A percentile compares a stretch with the other conserved stretches of the same genome.
Evolutionary conservation across 2,797 vertebrate genomes (phyloP).

Genomic region (Poeciliopsis paucimaculata): DNA sequence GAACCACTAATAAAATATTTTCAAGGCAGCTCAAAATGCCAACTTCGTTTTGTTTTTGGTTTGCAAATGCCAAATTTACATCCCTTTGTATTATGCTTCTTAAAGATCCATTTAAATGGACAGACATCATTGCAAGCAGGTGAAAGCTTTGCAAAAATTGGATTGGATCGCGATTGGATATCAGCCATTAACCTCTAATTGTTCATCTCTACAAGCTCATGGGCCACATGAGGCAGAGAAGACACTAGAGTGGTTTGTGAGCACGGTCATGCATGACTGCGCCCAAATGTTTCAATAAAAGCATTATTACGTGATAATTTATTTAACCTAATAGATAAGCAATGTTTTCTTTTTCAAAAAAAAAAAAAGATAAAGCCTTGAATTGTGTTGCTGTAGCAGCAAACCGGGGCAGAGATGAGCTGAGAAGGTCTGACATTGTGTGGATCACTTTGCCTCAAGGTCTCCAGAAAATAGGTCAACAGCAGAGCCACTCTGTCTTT

Average conservation of each 20-base stretch:
- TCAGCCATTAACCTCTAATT: not conserved
- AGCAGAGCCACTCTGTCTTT: slow-evolving; percentile 59
- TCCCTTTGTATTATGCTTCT: not conserved
- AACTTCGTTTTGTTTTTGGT: not conserved
- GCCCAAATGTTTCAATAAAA: slow-evolving; percentile 11
- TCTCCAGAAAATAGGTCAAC: slow-evolving; percentile 74
- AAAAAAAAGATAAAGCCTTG: not conserved
- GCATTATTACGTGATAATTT: not conserved
- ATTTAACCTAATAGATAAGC: not conserved
- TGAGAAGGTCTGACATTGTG: slow-evolving; percentile 55
- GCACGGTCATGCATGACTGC: slow-evolving; percentile 40
- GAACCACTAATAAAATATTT: not conserved
- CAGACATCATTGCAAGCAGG: not conserved
- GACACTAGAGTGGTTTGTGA: slow-evolving; percentile 19
- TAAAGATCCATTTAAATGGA: not conserved
- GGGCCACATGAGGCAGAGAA: not conserved
- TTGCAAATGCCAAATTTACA: not conserved
- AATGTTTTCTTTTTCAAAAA: not conserved
- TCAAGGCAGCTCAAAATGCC: not conserved
- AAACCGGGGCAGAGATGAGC: slow-evolving; percentile 45
- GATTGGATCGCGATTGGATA: not conserved
- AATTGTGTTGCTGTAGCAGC: slow-evolving; percentile 21
- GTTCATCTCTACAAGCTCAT: not conserved
- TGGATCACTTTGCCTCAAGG: slow-evolving; percentile 67
- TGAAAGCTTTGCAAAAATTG: not conserved